These are phyloP conservation scores for Labroides dimidiatus DNA, from an alignment of 2,797 vertebrate genomes.

Conservation along the genomic window DNA sequence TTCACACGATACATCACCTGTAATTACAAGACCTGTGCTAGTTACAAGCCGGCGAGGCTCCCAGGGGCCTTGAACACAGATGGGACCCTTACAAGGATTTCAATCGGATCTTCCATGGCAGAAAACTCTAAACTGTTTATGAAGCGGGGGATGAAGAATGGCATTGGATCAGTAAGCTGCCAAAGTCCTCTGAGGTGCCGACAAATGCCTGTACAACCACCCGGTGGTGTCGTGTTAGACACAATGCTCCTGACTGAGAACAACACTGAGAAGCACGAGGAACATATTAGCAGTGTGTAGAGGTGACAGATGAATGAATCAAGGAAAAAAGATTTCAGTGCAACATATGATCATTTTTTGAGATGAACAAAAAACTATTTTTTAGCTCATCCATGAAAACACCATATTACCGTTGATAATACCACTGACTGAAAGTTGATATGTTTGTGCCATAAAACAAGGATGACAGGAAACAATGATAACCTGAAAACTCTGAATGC, in stretches of 20 bases:
- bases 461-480: constrained; percentile 15
- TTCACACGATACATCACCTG: constrained; percentile 95
- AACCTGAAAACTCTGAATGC: constrained; percentile 47
- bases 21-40: constrained; percentile 82
- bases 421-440: no score
- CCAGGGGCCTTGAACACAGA: constrained; percentile 70
- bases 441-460: constrained; percentile 24
- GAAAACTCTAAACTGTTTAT: constrained; percentile 94
- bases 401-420: no score
- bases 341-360: no score
- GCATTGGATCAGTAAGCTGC: constrained; percentile 88
- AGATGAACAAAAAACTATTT: neutral
- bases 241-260: constrained; percentile 89
- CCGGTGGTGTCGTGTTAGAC: constrained; percentile 86
- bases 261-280: constrained; percentile 87
- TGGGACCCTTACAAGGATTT: constrained; percentile 83
- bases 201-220: constrained; percentile 83
- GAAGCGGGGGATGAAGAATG: constrained; percentile 91
- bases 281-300: constrained; percentile 91
- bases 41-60: constrained; percentile 47
- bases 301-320: neutral
- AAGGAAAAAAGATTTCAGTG: constrained; percentile 1
- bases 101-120: constrained; percentile 87
- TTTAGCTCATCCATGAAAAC: neutral
- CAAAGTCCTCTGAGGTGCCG: constrained; percentile 87